A percentile compares a stretch with the other conserved stretches of the same genome.
Evolutionary conservation across 2,113 vertebrate species (phyloP).

Genomic region (Chaetops frenatus): DNA sequence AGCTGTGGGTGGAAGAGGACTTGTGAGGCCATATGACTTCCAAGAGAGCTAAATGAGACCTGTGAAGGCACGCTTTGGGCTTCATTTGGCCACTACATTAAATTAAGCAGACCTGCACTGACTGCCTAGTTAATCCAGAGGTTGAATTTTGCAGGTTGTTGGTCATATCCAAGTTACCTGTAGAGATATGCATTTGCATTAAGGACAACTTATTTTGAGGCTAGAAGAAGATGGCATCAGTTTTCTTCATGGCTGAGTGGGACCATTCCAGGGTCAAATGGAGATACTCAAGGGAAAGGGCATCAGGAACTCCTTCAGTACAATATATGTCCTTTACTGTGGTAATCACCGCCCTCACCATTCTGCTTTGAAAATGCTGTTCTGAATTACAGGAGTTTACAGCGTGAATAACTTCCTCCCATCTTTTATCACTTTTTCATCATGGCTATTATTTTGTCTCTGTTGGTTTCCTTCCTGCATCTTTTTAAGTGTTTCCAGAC

Average conservation of each 20-base stretch:
- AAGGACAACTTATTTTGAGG: neutral
- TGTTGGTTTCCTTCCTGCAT: neutral
- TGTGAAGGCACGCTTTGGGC: neutral
- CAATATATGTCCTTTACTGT: neutral
- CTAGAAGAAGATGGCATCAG: neutral
- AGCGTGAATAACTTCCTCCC: neutral
- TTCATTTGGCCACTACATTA: neutral
- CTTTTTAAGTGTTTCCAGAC: neutral
- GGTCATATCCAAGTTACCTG: neutral
- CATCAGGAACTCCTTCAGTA: neutral
- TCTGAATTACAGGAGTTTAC: neutral
- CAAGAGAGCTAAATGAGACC: neutral
- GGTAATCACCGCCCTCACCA: neutral
- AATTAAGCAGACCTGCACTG: neutral
- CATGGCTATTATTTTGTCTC: neutral
- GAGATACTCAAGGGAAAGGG: neutral
- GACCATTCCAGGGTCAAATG: neutral
- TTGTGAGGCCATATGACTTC: neutral
- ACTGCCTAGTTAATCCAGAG: neutral
- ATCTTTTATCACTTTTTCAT: neutral
- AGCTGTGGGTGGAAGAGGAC: neutral
- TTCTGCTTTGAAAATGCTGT: neutral
- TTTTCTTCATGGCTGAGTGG: neutral
- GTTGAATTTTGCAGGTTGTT: neutral
- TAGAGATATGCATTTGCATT: neutral